These are phyloP conservation scores for Muntiacus reevesi DNA, from an alignment of 2,113 vertebrate genomes.

Conservation along the genomic window DNA sequence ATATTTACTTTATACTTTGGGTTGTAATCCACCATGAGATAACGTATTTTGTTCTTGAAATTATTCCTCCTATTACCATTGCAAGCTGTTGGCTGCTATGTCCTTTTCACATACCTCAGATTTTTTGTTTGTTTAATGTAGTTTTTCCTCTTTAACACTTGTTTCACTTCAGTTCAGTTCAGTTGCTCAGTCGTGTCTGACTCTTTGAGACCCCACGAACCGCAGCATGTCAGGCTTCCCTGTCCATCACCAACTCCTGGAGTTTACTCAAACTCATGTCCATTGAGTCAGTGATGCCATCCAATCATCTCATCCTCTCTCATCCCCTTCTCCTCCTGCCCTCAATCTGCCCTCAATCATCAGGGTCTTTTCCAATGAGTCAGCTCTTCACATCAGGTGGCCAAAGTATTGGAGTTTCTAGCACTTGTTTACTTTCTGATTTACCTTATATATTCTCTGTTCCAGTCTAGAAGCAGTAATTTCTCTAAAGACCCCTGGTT, in stretches of 20 bases:
- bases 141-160: background rate
- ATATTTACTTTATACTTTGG: background rate
- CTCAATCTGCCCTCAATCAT: too few relatives aligned
- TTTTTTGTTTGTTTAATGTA: background rate
- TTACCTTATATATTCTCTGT: background rate
- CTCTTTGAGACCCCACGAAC: background rate
- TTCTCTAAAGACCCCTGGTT: background rate
- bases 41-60: background rate
- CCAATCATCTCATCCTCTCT: background rate
- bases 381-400: background rate
- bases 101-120: background rate
- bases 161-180: background rate
- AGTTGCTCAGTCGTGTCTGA: fast-evolving
- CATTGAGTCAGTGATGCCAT: background rate
- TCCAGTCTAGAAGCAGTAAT: background rate
- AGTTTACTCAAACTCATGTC: background rate
- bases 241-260: background rate
- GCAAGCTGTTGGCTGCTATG: background rate
- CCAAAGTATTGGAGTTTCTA: background rate
- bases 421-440: background rate
- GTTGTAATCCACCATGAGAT: background rate
- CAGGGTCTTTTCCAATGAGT: background rate
- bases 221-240: background rate
- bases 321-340: background rate
- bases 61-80: background rate